Base-by-base conservation (phyloP, 1,140 invertebrate species). In the Drosophila bocqueti region DNA sequence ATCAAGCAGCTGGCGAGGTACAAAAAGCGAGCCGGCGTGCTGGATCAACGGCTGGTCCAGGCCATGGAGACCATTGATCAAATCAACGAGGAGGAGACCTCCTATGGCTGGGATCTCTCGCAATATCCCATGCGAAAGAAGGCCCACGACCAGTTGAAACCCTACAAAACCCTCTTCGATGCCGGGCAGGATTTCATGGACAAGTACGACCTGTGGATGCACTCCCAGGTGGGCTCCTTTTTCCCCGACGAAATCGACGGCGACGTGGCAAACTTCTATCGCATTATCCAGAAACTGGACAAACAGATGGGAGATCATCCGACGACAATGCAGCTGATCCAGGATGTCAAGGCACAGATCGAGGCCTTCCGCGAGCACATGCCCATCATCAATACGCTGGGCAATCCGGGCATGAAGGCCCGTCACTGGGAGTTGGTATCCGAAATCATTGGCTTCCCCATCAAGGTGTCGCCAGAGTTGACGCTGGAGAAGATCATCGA, bases 371-470 rank as follows among this genome's bases (percentile, higher is more conserved):
- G 96, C 72, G 96, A 97, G 49, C 95, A 99, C 91, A 95, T 99
- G 95, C 97, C 98, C 0, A 96, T 99, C 8, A 96, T 99, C 57
- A 95, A 96, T 89, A 98, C 97, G 0, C 93, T 99, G 2, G 98
- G 98, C 45, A 99, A 99, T 94, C 98, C 98, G 6, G 98, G 96
- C 40, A 96, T 99, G 94, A 97, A 99, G 89, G 95, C 95, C 13
- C 95, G 98, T 11, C 98, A 99, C 93, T 99, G 98, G 98, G 98
- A 99, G 86, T 96, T 97, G 93, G 96, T 99, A 13, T 98, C 98
- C 0, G 98, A 99, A 83, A 97, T 99, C 65, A 97, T 99, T 79
- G 98, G 98, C 0, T 99, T 98, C 93, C 97, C 97, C 1, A 96
- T 99, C 26, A 95, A 96, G 81, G 96, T 98, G 7, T 97, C 98